Conservation (phyloP, 53 echinoderm and acorn worm species). For the Apostichopus leukothele region DNA sequence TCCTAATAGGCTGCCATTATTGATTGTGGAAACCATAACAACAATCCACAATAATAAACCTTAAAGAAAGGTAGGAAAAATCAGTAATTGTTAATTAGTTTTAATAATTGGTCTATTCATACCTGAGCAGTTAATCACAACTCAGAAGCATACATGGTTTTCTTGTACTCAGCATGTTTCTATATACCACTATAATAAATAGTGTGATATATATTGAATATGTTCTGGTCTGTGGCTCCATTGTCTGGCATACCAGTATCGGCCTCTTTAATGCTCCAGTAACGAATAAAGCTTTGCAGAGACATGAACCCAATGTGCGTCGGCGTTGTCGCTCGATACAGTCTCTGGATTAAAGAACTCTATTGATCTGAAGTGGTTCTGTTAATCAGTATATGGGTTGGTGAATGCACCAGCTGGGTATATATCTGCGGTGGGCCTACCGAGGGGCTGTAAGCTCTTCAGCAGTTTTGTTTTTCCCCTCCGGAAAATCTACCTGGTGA, state of each 20-base stretch:
- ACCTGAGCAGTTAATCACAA: too few species aligned
- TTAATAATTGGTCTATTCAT: too few species aligned
- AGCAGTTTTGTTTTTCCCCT: background rate
- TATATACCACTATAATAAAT: background rate
- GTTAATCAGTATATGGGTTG: constrained; percentile 6
- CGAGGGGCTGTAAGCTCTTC: background rate
- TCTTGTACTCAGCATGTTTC: too few species aligned
- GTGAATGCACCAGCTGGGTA: constrained; percentile 1
- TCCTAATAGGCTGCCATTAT: too few species aligned
- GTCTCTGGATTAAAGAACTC: background rate
- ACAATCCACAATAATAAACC: too few species aligned
- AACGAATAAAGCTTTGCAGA: background rate
- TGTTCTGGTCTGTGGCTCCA: background rate
- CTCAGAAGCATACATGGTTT: too few species aligned
- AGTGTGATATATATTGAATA: background rate
- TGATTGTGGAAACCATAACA: too few species aligned
- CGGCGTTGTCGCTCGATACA: background rate
- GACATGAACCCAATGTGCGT: background rate
- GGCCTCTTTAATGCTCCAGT: constrained; percentile 2
- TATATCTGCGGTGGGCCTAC: background rate
- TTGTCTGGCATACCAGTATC: background rate
- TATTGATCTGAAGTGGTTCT: background rate
- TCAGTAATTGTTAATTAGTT: too few species aligned
- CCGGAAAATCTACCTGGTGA: background rate
- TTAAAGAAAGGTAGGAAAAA: too few species aligned